These are phyloP conservation scores for Neolamprologus modestus DNA, from an alignment of 2,113 vertebrate genomes.

Conservation along the genomic window DNA sequence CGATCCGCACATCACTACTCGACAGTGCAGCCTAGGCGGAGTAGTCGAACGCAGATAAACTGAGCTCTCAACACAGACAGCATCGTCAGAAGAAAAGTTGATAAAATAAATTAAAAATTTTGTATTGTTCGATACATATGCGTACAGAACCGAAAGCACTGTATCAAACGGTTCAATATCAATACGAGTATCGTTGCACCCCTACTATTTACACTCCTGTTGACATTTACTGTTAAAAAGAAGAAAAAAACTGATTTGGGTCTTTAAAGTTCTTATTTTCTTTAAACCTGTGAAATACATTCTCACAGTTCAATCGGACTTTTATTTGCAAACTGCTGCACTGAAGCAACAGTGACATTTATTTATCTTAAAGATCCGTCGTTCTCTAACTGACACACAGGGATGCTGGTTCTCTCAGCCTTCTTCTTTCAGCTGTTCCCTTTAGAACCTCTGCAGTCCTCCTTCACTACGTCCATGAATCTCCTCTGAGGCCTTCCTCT, in stretches of 20 bases:
- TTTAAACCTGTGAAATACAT: neutral
- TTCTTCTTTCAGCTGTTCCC: neutral
- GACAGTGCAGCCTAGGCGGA: too few species aligned
- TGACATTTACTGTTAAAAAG: neutral
- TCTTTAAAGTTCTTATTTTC: neutral
- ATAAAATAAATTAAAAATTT: too few species aligned
- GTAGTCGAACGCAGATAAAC: too few species aligned
- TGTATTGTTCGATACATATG: too few species aligned
- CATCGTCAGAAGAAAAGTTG: too few species aligned
- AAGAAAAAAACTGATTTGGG: rapidly evolving
- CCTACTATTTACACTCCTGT: neutral
- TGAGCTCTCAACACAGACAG: too few species aligned
- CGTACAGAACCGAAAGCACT: rapidly evolving
- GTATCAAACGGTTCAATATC: too few species aligned
- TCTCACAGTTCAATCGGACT: neutral
- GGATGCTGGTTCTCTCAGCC: neutral
- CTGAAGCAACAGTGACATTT: neutral
- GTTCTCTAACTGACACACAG: neutral
- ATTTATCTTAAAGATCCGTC: neutral
- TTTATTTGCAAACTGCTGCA: neutral
- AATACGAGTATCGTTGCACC: too few species aligned
- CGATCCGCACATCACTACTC: too few species aligned
- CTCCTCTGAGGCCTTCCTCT: neutral
- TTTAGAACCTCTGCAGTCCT: neutral
- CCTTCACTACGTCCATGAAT: neutral